These are phyloP conservation scores for Sphaerophoria rueppellii DNA, from an alignment of 2,888 invertebrate genomes.

Conservation along the genomic window DNA sequence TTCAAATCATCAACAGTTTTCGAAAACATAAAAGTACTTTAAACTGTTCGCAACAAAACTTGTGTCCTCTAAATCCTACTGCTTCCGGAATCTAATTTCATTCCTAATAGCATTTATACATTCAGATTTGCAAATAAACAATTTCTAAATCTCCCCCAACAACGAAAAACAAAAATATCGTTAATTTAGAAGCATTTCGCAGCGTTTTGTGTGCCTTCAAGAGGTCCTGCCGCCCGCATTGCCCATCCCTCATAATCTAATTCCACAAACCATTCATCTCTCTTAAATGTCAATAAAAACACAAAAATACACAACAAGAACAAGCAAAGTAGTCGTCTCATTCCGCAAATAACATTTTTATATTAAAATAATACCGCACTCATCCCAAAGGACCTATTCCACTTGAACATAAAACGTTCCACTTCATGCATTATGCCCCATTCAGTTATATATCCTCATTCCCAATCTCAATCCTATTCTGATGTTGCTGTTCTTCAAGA, in stretches of 20 bases:
- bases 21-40: too few species aligned
- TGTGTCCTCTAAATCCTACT: not conserved
- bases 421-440: constrained; percentile 57
- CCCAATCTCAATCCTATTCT: too few species aligned
- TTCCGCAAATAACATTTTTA: constrained; percentile 36
- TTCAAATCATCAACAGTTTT: too few species aligned
- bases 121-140: constrained; percentile 23
- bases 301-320: constrained; percentile 31
- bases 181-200: too few species aligned
- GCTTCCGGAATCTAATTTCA: not conserved
- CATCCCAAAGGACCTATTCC: constrained; percentile 48
- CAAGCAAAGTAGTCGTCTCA: constrained; percentile 1
- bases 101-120: constrained; percentile 12
- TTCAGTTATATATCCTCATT: not conserved
- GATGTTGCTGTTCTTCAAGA: not conserved
- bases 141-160: constrained; percentile 11
- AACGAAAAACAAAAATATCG: not conserved
- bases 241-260: not conserved
- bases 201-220: too few species aligned
- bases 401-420: constrained; percentile 59
- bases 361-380: constrained; percentile 37
- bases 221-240: too few species aligned
- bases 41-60: not conserved
- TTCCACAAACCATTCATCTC: constrained; percentile 30
- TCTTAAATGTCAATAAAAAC: constrained; percentile 58